Conservation (phyloP, 2,113 vertebrate species). For the Eulemur macaco region DNA sequence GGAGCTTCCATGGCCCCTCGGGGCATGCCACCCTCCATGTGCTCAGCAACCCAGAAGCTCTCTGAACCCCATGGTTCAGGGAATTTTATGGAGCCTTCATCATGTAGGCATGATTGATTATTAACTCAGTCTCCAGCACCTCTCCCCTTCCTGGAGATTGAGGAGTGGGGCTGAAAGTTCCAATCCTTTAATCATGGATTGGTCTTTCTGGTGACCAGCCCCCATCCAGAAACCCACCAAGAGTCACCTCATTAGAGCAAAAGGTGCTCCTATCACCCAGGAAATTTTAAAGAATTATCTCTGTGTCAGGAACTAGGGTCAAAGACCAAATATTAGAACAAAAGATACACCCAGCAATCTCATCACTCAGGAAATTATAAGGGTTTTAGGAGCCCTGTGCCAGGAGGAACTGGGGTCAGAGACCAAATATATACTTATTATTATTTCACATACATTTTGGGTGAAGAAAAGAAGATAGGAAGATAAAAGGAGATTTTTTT, state of each 20-base stretch:
- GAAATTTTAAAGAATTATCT: neutral
- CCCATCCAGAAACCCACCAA: neutral
- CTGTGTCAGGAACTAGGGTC: neutral
- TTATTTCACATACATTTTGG: neutral
- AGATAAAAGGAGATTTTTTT: neutral
- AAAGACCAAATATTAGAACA: neutral
- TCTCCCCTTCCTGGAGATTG: neutral
- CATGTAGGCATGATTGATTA: neutral
- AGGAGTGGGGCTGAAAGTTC: neutral
- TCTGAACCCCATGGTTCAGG: neutral
- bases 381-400: neutral
- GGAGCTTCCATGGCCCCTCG: neutral
- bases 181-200: neutral
- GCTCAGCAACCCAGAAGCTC: neutral
- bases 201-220: neutral
- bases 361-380: neutral
- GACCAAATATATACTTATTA: neutral
- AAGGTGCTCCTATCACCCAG: neutral
- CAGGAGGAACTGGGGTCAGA: neutral
- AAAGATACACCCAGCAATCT: neutral
- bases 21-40: neutral
- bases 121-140: too few relatives aligned
- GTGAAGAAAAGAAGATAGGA: neutral
- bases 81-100: neutral
- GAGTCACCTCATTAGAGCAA: neutral